Conservation (phyloP, 2,113 vertebrate genomes). For the Lutjanus erythropterus region DNA sequence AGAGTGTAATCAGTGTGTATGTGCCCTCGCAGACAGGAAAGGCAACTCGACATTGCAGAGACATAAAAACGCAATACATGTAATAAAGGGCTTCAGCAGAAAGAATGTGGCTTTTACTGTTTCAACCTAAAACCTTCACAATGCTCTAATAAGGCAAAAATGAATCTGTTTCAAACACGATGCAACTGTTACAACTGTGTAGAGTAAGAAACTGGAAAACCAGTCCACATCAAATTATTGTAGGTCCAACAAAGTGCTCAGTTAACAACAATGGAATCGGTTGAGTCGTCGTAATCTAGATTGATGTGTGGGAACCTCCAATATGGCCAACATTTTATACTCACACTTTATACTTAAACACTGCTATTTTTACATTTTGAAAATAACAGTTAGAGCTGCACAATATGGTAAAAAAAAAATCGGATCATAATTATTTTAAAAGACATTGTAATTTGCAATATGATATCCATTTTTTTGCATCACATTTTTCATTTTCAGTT, state of each 20-base stretch:
- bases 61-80: background rate
- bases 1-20: background rate
- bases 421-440: too few relatives aligned
- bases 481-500: too few relatives aligned
- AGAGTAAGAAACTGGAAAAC: background rate
- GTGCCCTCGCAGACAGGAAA: constrained; percentile 6
- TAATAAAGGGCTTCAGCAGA: constrained; percentile 54
- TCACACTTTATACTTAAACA: too few relatives aligned
- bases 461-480: too few relatives aligned
- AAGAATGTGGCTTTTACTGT: constrained; percentile 11
- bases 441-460: too few relatives aligned
- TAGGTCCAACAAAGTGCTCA: constrained; percentile 6
- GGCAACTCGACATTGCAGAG: background rate
- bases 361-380: too few relatives aligned
- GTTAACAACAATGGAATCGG: background rate
- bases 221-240: background rate
- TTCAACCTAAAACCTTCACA: background rate
- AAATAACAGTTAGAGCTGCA: too few relatives aligned
- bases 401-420: too few relatives aligned
- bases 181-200: background rate
- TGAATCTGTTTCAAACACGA: background rate
- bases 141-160: constrained; percentile 48
- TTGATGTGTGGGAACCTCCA: background rate
- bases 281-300: constrained; percentile 3
- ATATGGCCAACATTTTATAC: background rate